A percentile compares a stretch with the other conserved stretches of the same genome.
These are phyloP conservation scores for Ciconia boyciana DNA, from an alignment of 2,113 vertebrate species.

Conservation along the genomic window DNA sequence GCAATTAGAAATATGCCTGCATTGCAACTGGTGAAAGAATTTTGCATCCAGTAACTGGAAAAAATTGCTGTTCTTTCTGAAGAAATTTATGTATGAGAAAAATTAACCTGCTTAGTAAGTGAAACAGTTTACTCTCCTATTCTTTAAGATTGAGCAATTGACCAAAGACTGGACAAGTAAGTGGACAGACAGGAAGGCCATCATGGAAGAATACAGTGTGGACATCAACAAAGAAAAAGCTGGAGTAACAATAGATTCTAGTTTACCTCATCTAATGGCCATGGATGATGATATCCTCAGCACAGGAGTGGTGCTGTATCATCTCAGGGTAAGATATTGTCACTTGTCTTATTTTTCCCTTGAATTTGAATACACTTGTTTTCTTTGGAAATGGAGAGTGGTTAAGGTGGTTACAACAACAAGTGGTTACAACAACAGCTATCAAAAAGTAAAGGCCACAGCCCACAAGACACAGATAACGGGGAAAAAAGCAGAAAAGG, in stretches of 20 bases:
- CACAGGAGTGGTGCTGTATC: slow-evolving; percentile 91
- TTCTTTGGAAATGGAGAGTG: neutral
- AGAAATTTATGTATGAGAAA: neutral
- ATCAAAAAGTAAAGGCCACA: neutral
- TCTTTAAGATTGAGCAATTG: slow-evolving; percentile 86
- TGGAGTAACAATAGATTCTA: slow-evolving; percentile 88
- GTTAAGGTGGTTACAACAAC: neutral
- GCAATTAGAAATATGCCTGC: neutral
- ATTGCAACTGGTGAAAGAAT: neutral
- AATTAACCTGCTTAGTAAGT: neutral
- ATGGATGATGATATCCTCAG: slow-evolving; percentile 92
- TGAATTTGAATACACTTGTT: neutral
- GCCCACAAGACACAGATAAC: neutral
- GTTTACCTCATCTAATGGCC: slow-evolving; percentile 87
- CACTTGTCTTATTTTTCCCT: neutral
- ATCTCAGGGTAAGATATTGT: slow-evolving; percentile 85
- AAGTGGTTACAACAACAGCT: neutral
- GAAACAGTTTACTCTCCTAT: neutral
- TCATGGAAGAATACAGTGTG: slow-evolving; percentile 89
- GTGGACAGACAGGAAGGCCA: slow-evolving; percentile 87
- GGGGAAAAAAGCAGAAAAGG: neutral
- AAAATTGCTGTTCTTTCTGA: neutral
- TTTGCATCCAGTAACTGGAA: neutral
- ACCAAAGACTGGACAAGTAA: slow-evolving; percentile 91
- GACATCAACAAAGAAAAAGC: slow-evolving; percentile 88